Base-by-base conservation (phyloP, 2,888 invertebrate species). In the Lithosia quadra region DNA sequence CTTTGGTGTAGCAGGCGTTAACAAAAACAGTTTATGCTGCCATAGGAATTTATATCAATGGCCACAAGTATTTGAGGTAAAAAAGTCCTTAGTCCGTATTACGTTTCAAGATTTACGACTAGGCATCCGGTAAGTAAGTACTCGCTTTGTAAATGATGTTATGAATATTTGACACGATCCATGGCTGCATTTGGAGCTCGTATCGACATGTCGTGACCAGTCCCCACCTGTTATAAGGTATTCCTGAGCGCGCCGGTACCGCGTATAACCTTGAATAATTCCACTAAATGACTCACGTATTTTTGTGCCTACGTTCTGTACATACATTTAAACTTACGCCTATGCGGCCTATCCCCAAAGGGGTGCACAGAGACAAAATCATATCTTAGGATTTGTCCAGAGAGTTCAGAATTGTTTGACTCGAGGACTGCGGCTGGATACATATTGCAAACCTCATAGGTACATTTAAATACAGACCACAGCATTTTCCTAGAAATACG, bases 121-220 rank as follows among this genome's bases (percentile, higher is more conserved):
- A 28, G 28, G n/a, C 49, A 49, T 49, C 49, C 49, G 49, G 49
- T n/a, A 49, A n/a, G 49, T 9, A n/a, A 49, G 49, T 49, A 18
- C 49, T n/a, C 49, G 49, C 60, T 39, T 18, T 8, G 28, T 28
- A 21, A 58, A 65, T n/a, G 15, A 64, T 22, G 34, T 34, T 39
- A 36, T 49, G 33, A 28, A 33, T 21, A n/a, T 49, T 65, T 58
- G 43, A 34, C 22, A 58, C 34, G 67, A 67, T 43, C 24, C 43
- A 57, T 56, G 34, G 39, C 43, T 56, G 62, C 43, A 57, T 43
- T 39, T 21, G 21, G 24, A 53, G 49, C 68, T 63, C 53, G 63
- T 53, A 21, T 15, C 15, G 59, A 69, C 60, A 43, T 56, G 71
- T 72, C 63, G 63, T 60, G 76, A 70, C 79, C 62, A 66, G 76